phyloP scores from a whole-genome alignment of 2,797 vertebrate genomes.

The Cirrhinus mrigala region DNA sequence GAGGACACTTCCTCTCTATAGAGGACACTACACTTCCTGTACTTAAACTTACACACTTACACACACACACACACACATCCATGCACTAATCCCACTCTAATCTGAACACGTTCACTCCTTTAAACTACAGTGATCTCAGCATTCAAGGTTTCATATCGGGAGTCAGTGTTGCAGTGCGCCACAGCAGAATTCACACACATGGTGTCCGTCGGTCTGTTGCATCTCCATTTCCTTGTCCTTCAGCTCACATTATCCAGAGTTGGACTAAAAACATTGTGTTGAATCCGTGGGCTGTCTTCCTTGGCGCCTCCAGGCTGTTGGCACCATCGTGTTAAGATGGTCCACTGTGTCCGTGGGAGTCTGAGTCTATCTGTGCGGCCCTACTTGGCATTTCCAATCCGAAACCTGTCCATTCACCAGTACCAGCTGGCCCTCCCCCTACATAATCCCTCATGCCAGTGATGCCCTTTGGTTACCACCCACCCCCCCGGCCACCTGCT shows the following conservation, averaged over 20 bases:
- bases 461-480: slow-evolving; percentile 45
- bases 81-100: background rate
- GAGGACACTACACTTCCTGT: too few relatives aligned
- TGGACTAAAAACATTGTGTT: slow-evolving; percentile 28
- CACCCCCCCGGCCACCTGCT: slow-evolving; percentile 22
- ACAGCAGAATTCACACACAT: slow-evolving; percentile 26
- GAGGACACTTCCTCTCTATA: background rate
- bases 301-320: slow-evolving; percentile 29
- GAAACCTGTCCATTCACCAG: slow-evolving; percentile 53
- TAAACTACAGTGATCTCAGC: background rate
- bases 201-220: slow-evolving; percentile 1
- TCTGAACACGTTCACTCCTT: background rate
- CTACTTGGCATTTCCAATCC: slow-evolving; percentile 36
- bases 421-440: slow-evolving; percentile 59
- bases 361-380: slow-evolving; percentile 34
- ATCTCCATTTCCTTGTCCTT: slow-evolving; percentile 27
- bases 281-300: slow-evolving; percentile 4
- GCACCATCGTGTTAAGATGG: slow-evolving; percentile 8
- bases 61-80: background rate
- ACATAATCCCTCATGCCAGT: slow-evolving; percentile 49
- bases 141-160: background rate
- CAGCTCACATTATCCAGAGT: slow-evolving; percentile 18
- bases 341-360: slow-evolving; percentile 47
- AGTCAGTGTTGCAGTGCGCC: background rate
- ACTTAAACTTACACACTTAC: too few relatives aligned